phyloP scores from a whole-genome alignment of 1,140 invertebrate genomes.

The Capitella teleta region DNA sequence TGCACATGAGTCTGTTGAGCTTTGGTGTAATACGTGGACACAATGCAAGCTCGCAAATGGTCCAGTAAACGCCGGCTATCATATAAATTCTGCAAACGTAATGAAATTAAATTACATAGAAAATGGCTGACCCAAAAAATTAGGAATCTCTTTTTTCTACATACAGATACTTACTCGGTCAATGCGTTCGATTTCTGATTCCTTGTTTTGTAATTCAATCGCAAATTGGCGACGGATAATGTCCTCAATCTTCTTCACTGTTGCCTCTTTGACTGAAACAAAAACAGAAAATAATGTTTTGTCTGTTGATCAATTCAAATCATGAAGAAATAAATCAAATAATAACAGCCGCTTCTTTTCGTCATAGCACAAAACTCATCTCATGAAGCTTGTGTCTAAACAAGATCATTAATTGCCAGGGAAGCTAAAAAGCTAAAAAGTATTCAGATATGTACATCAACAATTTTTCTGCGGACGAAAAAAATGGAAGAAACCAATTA shows the following conservation, averaged over 20 bases:
- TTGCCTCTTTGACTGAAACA: slow-evolving; percentile 25
- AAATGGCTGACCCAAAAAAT: background rate
- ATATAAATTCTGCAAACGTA: slow-evolving; percentile 43
- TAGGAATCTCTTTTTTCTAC: background rate
- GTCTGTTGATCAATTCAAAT: too few species aligned
- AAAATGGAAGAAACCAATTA: too few species aligned
- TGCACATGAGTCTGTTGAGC: background rate
- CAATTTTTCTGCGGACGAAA: too few species aligned
- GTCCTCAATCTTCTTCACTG: slow-evolving; percentile 24
- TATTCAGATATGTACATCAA: too few species aligned
- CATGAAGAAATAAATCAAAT: too few species aligned
- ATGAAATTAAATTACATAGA: background rate
- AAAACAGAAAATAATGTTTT: slow-evolving; percentile 7
- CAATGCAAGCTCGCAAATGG: slow-evolving; percentile 45
- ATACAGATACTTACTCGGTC: slow-evolving; percentile 22
- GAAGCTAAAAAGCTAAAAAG: too few species aligned
- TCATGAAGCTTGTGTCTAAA: too few species aligned
- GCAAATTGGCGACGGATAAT: slow-evolving; percentile 25
- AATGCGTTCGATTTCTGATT: slow-evolving; percentile 22
- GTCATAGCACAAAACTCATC: too few species aligned
- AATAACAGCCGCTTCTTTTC: too few species aligned
- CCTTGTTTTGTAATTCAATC: slow-evolving; percentile 23
- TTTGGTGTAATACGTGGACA: slow-evolving; percentile 34
- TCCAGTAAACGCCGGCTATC: slow-evolving; percentile 55
- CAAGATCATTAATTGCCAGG: too few species aligned